Base-by-base conservation (phyloP, 2,888 invertebrate species). In the Rhyacophila evoluta region DNA sequence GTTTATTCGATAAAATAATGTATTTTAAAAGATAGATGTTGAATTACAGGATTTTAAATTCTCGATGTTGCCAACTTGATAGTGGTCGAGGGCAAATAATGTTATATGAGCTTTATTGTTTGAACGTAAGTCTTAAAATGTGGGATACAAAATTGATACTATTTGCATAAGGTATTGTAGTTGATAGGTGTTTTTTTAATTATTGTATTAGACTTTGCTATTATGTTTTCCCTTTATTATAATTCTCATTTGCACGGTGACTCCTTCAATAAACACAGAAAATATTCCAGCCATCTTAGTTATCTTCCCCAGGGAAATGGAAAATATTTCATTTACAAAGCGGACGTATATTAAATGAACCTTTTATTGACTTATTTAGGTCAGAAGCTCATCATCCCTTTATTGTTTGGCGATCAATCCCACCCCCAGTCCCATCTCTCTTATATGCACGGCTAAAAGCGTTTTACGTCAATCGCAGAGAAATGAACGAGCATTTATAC, bases 401-500 rank as follows among this genome's bases (percentile, higher is more conserved):
- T 37, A 72, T 72, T 72, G 72, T 72, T 37, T 36, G 33, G 8
- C 33, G 72, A 37, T 72, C 72, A 72, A 72, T 69, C 28, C 69
- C 69, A 28, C 69, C 69, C 69, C 19, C 15, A 29, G n/a, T n/a
- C 28, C 69, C 29, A 15, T 69, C 33, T 69, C 69, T 55, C 55
- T 55, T 55, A 55, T 55, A 55, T 55, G 55, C 55, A 55, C 55
- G 55, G 55, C 76, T 76, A 77, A 79, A 79, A 74, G 79, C 68
- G 71, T 72, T 76, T 77, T 71, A 76, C 77, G 74, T 73, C 77
- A 77, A 77, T 77, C 55, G 79, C 74, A 77, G 77, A 77, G 74
- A 77, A 77, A 80, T 70, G 74, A 74, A 75, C 80, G 77, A 80
- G 77, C 77, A 77, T 74, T 80, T 70, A 55, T 55, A 55, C 75